Conservation (phyloP, 2,888 invertebrate genomes). For the Stenodema calcarata region DNA sequence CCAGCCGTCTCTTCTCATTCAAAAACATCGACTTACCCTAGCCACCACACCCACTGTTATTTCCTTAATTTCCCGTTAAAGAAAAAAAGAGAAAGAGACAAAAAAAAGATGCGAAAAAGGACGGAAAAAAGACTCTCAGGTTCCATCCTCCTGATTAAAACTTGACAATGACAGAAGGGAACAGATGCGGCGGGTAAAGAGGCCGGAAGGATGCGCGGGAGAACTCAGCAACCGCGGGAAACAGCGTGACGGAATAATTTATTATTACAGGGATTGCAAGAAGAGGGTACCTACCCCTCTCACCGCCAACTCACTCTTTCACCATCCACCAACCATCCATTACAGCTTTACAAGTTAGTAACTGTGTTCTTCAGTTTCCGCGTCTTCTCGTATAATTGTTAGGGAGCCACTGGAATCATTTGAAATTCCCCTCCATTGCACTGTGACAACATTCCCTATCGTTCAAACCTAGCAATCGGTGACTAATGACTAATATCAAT, state of each 20-base stretch:
- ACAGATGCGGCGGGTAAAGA: background rate
- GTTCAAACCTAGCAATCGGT: too few relatives aligned
- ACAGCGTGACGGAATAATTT: conserved; percentile 10
- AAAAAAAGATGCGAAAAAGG: background rate
- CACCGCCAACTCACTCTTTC: background rate
- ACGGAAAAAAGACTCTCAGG: background rate
- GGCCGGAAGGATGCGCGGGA: background rate
- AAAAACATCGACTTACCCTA: background rate
- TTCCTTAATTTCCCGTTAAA: conserved; percentile 34
- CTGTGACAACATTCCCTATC: too few relatives aligned
- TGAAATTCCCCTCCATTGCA: too few relatives aligned
- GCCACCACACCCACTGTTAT: background rate
- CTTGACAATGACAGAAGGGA: conserved; percentile 19
- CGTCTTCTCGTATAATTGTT: background rate
- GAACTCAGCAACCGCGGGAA: background rate
- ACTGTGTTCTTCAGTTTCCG: background rate
- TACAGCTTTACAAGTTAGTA: conserved; percentile 24
- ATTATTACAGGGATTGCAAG: conserved; percentile 1
- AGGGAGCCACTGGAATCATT: background rate
- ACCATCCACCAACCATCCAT: background rate
- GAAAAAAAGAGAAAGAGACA: background rate
- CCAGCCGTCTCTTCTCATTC: background rate
- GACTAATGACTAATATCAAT: too few relatives aligned
- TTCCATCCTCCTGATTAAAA: conserved; percentile 36
- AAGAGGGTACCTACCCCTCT: background rate